Evolutionary conservation across 2,113 vertebrate species (phyloP), one percentile per base, ranked within the genome.

Genomic region (Polyodon spathula): DNA sequence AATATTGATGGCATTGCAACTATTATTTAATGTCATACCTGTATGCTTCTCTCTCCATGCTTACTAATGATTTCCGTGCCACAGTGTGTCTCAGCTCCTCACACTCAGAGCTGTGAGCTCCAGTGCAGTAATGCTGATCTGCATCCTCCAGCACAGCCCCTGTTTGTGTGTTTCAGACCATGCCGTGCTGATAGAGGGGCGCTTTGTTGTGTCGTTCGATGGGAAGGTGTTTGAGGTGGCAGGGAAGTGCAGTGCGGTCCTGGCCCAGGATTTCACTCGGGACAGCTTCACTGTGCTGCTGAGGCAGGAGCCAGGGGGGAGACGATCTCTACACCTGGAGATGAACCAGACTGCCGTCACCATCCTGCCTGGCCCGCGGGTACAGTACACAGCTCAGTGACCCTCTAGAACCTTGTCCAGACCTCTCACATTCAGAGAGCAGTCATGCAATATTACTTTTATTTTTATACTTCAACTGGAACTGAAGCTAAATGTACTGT

Each of bases 191-290:
- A 86, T 90, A 1, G 79, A 85, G 0, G 76, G 78, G 68, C 85
- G 84, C 73, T 86, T 87, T 27, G 17, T 86, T 10, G 79, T 91
- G 68, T 89, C 91, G 0, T 94, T 92, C 41, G 90, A 91, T 4
- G 87, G 91, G 3, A 81, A 59, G 58, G 69, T 90, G 38, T 85
- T 84, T 27, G 81, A 87, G 65, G 72, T 91, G 4, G 72, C 78
- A 8, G 62, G 65, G 8, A 72, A 56, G 7, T 90, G 91, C 40
- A 73, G 81, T 0, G 73, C 88, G 5, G 74, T 90, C 37, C 76
- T 93, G 17, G 89, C 91, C 66, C 83, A 79, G 38, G 87, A 91
- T 52, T 70, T 85, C 62, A 54, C 66, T 40, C 37, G 40, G 0
- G 6, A 77, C 46, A 71, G 68, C 0, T 95, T 92, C 68, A 83